Evolutionary conservation across 2,113 vertebrate genomes (phyloP), one percentile per base, ranked within the genome.

Genomic region (Spheniscus mendiculus): DNA sequence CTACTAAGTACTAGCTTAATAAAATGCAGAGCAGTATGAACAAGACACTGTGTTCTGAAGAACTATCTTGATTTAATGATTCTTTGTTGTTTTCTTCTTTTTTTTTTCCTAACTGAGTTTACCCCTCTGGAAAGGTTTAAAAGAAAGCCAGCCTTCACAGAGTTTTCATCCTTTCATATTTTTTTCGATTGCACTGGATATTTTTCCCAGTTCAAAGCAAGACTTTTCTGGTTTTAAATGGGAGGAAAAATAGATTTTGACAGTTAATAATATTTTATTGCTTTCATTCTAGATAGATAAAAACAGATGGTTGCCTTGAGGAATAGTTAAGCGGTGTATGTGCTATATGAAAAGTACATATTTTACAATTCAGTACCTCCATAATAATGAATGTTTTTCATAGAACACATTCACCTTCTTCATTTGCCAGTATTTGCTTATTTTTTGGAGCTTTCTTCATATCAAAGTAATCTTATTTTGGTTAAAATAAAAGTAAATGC

Each of bases 231-330:
- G 25, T 49, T 96, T 94, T 62, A 91, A 83, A 95, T 90, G 34
- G n/a, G 23, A 86, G 20, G 77, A 29, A 93, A 93, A 94, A 93
- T 70, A 88, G n/a, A 95, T 93, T 92, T 87, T 92, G 85, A 93
- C 94, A 88, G 62, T 86, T 91, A 96, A 92, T 97, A 89, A 83
- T 92, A 85, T 84, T 91, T 83, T 94, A 92, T 67, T 93, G 66
- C 55, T 83, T 96, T 95, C 42, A 84, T n/a, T 97, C 49, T 69
- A 73, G 76, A 82, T 62, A 93, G 53, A 95, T 91, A 88, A 82
- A 90, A 95, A 50, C 79, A 94, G 80, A 90, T 92, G 77, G 81
- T 80, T 90, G 91, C 93, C 95, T 93, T 92, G 62, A 97, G 93
- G 85, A 90, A 13, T 21, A 94, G 62, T 91, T 97, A 93, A 87